Percentiles rank a stretch among this genome's conserved stretches.
Evolutionary conservation across 2,113 vertebrate genomes (phyloP).

Genomic region (Nibea albiflora): DNA sequence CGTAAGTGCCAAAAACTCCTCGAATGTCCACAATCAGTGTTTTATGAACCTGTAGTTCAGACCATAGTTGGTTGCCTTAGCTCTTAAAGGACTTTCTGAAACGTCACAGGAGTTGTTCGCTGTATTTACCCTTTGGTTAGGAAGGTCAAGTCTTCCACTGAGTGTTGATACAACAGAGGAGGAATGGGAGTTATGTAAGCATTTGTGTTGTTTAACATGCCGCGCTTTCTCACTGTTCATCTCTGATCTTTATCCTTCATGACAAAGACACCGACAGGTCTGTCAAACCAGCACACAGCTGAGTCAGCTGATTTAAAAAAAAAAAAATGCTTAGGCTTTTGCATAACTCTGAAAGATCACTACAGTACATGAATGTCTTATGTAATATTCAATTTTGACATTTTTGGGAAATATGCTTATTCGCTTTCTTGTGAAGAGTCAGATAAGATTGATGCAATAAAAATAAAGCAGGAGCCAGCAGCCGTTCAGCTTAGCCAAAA

Average conservation of each 20-base stretch:
- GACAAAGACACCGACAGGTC: background rate
- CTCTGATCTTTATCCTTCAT: conserved; percentile 9
- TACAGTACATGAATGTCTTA: no score
- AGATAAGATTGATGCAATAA: no score
- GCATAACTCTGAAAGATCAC: background rate
- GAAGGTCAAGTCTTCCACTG: background rate
- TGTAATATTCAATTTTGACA: background rate
- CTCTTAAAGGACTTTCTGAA: no score
- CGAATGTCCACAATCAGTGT: no score
- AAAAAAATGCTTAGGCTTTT: background rate
- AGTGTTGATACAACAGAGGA: background rate
- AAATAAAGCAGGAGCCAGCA: no score
- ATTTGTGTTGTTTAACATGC: background rate
- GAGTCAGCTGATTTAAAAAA: conserved; percentile 28
- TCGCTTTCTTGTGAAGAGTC: no score
- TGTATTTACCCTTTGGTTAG: background rate
- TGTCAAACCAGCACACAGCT: conserved; percentile 6
- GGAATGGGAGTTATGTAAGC: conserved; percentile 19
- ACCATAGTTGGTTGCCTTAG: no score
- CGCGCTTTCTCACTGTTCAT: background rate
- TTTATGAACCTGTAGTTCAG: no score
- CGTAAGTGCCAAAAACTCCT: no score
- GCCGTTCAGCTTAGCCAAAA: no score
- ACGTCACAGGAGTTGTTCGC: no score
- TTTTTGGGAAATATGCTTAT: background rate